These are phyloP conservation scores for Pipa parva DNA, from an alignment of 2,113 vertebrate genomes.

Conservation along the genomic window DNA sequence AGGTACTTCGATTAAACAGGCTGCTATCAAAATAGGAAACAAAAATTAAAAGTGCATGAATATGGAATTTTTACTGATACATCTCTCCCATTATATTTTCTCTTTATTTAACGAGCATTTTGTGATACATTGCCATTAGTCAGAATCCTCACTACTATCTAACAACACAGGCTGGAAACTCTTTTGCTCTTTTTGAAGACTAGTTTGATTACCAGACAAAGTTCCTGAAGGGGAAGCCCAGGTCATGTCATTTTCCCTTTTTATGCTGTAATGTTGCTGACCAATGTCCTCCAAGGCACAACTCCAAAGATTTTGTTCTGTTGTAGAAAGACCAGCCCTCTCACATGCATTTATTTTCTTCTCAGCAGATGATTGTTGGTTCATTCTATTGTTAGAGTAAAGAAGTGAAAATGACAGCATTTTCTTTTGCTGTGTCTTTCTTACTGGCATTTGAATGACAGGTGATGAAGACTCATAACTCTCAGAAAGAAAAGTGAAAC, in stretches of 20 bases:
- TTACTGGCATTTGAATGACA: slow-evolving; percentile 14
- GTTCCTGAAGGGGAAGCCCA: slow-evolving; percentile 51
- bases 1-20: too few species aligned
- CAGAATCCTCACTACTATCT: slow-evolving; percentile 62
- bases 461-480: slow-evolving; percentile 15
- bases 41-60: too few species aligned
- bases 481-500: slow-evolving; percentile 30
- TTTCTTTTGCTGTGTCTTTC: not conserved
- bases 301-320: slow-evolving; percentile 13
- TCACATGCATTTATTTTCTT: slow-evolving; percentile 16
- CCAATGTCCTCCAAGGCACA: slow-evolving; percentile 41
- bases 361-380: slow-evolving; percentile 19
- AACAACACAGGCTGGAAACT: slow-evolving; percentile 51
- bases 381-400: slow-evolving; percentile 20
- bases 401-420: slow-evolving; percentile 6
- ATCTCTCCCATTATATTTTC: too few species aligned
- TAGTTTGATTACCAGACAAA: not conserved
- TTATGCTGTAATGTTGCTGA: slow-evolving; percentile 23
- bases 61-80: too few species aligned
- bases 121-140: too few species aligned
- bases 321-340: not conserved
- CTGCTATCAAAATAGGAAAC: too few species aligned
- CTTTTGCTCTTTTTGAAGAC: slow-evolving; percentile 1
- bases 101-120: too few species aligned
- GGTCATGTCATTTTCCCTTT: slow-evolving; percentile 42